Evolutionary conservation across 2,888 invertebrate species (phyloP).

Genomic region (Gari tellinella): DNA sequence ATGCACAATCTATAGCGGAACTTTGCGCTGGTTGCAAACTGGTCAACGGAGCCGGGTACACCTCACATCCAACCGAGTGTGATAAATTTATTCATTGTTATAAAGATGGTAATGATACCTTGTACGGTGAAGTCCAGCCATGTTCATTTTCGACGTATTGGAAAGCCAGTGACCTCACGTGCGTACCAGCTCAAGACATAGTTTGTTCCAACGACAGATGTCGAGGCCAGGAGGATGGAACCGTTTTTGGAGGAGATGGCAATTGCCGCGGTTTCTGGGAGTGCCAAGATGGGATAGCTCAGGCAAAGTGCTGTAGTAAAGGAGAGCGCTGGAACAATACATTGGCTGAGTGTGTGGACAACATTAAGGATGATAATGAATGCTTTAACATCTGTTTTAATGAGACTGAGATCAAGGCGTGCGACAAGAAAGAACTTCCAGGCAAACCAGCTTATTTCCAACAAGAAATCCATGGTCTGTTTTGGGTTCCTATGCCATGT

Average conservation of each 20-base stretch:
- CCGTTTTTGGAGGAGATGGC: conserved; percentile 27
- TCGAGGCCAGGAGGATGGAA: conserved; percentile 6
- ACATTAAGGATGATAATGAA: conserved; percentile 26
- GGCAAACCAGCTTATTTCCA: conserved; percentile 51
- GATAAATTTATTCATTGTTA: conserved; percentile 68
- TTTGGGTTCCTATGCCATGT: conserved; percentile 39
- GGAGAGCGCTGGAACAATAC: conserved; percentile 54
- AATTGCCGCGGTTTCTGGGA: conserved; percentile 71
- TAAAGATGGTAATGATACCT: conserved; percentile 32
- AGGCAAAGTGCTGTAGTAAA: conserved; percentile 64
- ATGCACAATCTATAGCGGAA: background rate
- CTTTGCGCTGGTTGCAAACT: conserved; percentile 6
- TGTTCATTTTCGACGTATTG: conserved; percentile 70
- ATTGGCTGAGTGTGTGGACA: conserved; percentile 60
- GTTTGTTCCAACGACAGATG: conserved; percentile 59
- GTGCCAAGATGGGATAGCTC: conserved; percentile 60
- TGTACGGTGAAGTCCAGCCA: conserved; percentile 47
- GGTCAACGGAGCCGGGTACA: conserved; percentile 61
- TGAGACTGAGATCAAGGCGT: conserved; percentile 13
- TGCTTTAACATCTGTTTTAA: conserved; percentile 35
- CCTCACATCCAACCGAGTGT: conserved; percentile 59
- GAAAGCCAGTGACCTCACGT: conserved; percentile 59
- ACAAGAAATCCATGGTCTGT: conserved; percentile 38
- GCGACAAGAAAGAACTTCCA: conserved; percentile 60
- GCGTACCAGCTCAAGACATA: conserved; percentile 46